Conservation (phyloP, 2,113 vertebrate genomes). For the Morone chrysops region DNA sequence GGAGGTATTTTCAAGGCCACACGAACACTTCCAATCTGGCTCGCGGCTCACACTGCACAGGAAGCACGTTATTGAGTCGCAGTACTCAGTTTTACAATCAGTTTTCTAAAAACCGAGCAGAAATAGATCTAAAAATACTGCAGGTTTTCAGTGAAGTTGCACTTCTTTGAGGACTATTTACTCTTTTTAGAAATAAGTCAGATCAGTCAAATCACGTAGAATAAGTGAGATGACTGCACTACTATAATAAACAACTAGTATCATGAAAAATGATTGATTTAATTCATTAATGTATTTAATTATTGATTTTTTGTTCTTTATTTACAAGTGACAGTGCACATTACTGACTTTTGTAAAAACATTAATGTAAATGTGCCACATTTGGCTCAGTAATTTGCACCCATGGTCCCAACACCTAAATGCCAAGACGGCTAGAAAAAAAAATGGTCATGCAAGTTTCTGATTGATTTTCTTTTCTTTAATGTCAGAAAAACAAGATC, state of each 20-base stretch:
- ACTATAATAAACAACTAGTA: background rate
- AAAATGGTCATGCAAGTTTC: too few species aligned
- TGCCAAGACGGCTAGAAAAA: too few species aligned
- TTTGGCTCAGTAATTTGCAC: background rate
- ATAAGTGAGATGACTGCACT: background rate
- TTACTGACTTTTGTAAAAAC: background rate
- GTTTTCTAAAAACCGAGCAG: conserved; percentile 1
- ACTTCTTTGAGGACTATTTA: background rate
- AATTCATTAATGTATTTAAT: background rate
- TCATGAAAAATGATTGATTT: background rate
- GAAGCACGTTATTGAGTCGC: conserved; percentile 16
- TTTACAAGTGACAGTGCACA: background rate
- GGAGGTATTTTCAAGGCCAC: conserved; percentile 58
- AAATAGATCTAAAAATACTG: background rate
- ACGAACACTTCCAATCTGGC: conserved; percentile 53
- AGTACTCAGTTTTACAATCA: background rate
- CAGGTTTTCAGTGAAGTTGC: background rate
- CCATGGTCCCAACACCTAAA: background rate
- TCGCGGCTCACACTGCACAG: conserved; percentile 20
- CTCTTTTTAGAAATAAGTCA: background rate
- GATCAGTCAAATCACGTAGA: background rate
- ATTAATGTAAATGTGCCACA: background rate
- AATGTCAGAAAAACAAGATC: too few species aligned
- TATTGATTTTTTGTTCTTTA: background rate
- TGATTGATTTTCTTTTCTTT: background rate